Conservation (phyloP, 2,888 invertebrate species). For the Lithophane leautieri region DNA sequence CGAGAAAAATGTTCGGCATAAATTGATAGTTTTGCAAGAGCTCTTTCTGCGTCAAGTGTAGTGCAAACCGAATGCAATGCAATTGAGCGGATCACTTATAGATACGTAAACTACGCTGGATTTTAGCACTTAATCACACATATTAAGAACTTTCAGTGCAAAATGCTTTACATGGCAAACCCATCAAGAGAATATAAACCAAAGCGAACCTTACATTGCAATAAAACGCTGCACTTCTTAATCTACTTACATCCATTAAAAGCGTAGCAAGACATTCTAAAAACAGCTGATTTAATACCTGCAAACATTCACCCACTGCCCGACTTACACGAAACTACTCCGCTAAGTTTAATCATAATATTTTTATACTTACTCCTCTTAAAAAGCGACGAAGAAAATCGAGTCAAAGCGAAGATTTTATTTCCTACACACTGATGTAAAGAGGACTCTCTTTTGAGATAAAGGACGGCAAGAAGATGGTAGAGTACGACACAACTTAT, state of each 20-base stretch:
- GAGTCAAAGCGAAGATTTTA: slow-evolving; percentile 70
- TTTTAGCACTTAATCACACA: not conserved
- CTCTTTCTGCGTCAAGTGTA: not conserved
- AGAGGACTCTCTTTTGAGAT: slow-evolving; percentile 67
- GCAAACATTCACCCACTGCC: slow-evolving; percentile 32
- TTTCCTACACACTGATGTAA: slow-evolving; percentile 67
- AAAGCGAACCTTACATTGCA: slow-evolving; percentile 25
- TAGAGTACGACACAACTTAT: no score
- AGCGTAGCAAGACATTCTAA: slow-evolving; percentile 12
- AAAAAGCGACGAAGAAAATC: slow-evolving; percentile 61
- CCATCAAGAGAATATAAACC: slow-evolving; percentile 4
- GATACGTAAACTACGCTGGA: not conserved
- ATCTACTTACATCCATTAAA: slow-evolving; percentile 5
- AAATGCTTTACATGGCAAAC: not conserved
- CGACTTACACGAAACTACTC: slow-evolving; percentile 30
- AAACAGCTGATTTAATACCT: slow-evolving; percentile 35
- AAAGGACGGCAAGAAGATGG: slow-evolving; percentile 16
- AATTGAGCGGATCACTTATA: not conserved
- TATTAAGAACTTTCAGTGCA: no score
- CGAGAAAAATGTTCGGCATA: not conserved
- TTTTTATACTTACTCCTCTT: slow-evolving; percentile 49
- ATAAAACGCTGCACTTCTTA: slow-evolving; percentile 10
- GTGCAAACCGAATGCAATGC: not conserved
- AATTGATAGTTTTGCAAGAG: not conserved
- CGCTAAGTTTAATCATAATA: slow-evolving; percentile 59